Evolutionary conservation across 2,888 invertebrate genomes (phyloP), one percentile per base, ranked within the genome.

Genomic region (Caenorhabditis angaria): DNA sequence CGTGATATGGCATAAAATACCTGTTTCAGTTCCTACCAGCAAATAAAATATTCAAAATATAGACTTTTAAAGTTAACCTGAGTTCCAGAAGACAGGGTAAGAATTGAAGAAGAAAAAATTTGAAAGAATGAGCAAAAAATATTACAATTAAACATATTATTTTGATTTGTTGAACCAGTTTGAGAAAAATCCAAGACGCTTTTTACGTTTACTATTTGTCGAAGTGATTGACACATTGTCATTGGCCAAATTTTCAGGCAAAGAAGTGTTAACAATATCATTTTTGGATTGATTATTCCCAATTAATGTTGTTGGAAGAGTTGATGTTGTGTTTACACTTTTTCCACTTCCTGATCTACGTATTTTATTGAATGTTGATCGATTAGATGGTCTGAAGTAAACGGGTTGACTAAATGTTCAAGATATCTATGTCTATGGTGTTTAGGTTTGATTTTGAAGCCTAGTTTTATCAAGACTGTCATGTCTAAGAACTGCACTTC

Each of bases 271-370:
- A 2, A 51, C 50, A 6, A 18, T 18, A 3, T 18, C 47, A 22
- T 14, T 2, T 18, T 1, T 35, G 8, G 10, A 47, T 18, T 22
- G 59, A 25, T n/a, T 8, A n/a, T n/a, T 29, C 2, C 47, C 47
- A 20, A n/a, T 47, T 5, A 32, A 56, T 27, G 55, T 20, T 32
- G 32, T 18, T 20, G 27, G 55, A n/a, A 56, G 5, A 14, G 28
- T 57, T 4, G 59, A 28, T 1, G 50, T 22, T 24, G 75, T 78
- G 51, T 69, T 70, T 24, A 78, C 66, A 65, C 76, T 76, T 55
- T 74, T 73, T 12, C 78, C 78, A 29, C 76, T 76, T 27, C 76
- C 73, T 5, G 76, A 74, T 5, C 76, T 63, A 4, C 75, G 70
- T 14, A 78, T 61, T 54, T 18, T 54, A 18, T 14, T 54, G 24